These are phyloP conservation scores for Lepidonotus clava DNA, from an alignment of 2,888 invertebrate genomes.

Conservation along the genomic window DNA sequence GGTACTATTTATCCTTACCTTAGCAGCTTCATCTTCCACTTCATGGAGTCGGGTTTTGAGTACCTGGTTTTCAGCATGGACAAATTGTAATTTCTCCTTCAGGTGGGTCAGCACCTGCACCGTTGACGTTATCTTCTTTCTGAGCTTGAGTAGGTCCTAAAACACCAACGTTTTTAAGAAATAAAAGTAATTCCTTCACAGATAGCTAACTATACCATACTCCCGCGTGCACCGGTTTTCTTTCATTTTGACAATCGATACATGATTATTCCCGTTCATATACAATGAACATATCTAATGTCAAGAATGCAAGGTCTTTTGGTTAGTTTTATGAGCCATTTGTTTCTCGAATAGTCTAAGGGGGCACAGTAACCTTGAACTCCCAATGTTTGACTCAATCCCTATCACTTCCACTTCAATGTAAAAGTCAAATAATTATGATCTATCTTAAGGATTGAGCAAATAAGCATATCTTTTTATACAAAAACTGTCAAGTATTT, in stretches of 20 bases:
- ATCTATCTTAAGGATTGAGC: no score
- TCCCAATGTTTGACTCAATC: no score
- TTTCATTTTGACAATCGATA: background rate
- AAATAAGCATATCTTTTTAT: no score
- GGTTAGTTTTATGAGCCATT: background rate
- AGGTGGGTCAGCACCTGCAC: conserved; percentile 83
- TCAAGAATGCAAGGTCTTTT: background rate
- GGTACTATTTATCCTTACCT: conserved; percentile 67
- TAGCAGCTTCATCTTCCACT: conserved; percentile 76
- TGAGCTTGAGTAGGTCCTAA: conserved; percentile 81
- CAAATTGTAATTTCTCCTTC: conserved; percentile 82
- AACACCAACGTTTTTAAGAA: background rate
- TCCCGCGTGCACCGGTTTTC: background rate
- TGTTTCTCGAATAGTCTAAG: no score
- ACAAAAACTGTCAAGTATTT: no score
- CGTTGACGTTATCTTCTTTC: conserved; percentile 82
- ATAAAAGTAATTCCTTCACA: background rate
- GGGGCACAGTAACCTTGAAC: no score
- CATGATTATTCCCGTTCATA: no score
- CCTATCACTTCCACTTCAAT: no score
- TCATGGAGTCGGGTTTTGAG: conserved; percentile 73
- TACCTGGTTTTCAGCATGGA: conserved; percentile 79
- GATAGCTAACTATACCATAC: no score
- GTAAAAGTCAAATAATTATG: no score
- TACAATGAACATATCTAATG: no score